Percentiles rank a stretch among this genome's conserved stretches.
Conservation (phyloP, 2,888 invertebrate genomes). For the Cataglyphis altisquamis region DNA sequence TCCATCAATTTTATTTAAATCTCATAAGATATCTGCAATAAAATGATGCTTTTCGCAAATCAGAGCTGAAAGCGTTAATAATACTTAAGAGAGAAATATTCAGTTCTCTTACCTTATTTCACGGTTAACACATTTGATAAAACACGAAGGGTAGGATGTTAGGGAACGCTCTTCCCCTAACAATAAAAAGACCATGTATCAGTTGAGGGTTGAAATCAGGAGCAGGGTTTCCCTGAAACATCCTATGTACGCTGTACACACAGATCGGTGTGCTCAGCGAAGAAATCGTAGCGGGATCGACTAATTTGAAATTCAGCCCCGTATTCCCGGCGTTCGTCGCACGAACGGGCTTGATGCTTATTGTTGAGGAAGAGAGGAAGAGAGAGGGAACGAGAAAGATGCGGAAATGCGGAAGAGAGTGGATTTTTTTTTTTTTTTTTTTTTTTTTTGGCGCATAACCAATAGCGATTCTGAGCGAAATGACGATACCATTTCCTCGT, state of each 20-base stretch:
- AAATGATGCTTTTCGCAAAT: neutral
- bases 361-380: conserved; percentile 9
- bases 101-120: neutral
- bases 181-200: conserved; percentile 42
- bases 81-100: conserved; percentile 7
- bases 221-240: conserved; percentile 59
- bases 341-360: conserved; percentile 78
- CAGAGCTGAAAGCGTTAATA: neutral
- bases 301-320: conserved; percentile 81
- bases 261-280: conserved; percentile 41
- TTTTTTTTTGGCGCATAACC: conserved; percentile 66
- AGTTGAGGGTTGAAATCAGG: conserved; percentile 47
- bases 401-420: conserved; percentile 23
- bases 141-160: neutral
- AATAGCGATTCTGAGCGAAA: conserved; percentile 57
- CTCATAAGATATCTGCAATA: neutral
- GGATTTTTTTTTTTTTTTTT: conserved; percentile 54
- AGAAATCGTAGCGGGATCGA: conserved; percentile 58
- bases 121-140: conserved; percentile 15
- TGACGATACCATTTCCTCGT: conserved; percentile 75
- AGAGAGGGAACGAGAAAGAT: conserved; percentile 10
- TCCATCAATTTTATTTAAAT: neutral
- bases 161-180: neutral
- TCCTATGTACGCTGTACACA: conserved; percentile 41
- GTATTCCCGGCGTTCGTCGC: conserved; percentile 74